Evolutionary conservation across 2,888 invertebrate species (phyloP).

Genomic region (Busseola fusca): DNA sequence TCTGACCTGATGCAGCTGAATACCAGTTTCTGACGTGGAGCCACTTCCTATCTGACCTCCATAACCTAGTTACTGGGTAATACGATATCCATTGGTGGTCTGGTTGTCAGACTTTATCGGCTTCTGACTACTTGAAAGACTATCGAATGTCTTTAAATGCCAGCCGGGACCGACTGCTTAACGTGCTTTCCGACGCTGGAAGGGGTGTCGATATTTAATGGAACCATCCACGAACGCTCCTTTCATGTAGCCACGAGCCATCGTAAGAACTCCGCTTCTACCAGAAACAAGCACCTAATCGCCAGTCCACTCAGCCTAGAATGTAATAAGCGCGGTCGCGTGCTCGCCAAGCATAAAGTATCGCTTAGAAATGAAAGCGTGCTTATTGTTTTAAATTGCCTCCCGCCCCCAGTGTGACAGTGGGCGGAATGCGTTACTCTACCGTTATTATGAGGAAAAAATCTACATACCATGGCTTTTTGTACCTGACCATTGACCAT

Average conservation of each 20-base stretch:
- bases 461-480: constrained; percentile 10
- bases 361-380: constrained; percentile 80
- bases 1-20: too few relatives aligned
- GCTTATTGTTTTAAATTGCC: constrained; percentile 87
- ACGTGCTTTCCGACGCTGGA: too few relatives aligned
- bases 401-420: constrained; percentile 83
- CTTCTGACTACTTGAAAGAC: background rate
- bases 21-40: background rate
- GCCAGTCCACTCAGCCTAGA: constrained; percentile 41
- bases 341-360: constrained; percentile 80
- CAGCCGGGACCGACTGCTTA: background rate
- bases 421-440: constrained; percentile 76
- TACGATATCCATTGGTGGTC: background rate
- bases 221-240: too few relatives aligned
- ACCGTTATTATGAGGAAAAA: constrained; percentile 59
- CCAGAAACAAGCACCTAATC: constrained; percentile 21
- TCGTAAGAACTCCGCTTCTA: background rate
- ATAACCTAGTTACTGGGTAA: background rate
- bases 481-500: constrained; percentile 28
- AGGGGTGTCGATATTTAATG: too few relatives aligned
- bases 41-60: background rate
- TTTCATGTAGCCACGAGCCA: background rate
- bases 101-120: background rate
- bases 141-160: background rate
- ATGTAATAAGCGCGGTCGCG: constrained; percentile 69